Conservation (phyloP, 2,113 vertebrate species). For the Paedocypris sp. region DNA sequence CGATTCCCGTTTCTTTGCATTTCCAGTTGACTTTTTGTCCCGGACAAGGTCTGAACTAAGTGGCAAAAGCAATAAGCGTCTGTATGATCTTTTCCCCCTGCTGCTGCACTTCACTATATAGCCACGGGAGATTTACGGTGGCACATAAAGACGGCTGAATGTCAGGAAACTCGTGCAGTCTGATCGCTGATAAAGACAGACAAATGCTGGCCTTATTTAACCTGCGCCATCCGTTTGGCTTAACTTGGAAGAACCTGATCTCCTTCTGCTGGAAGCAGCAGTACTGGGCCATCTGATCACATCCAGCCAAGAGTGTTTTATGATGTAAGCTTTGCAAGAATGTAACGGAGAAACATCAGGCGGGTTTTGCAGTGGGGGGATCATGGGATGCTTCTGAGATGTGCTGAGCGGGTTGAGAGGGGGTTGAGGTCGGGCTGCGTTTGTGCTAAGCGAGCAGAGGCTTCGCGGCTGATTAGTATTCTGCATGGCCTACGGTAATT, state of each 20-base stretch:
- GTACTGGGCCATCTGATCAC: background rate
- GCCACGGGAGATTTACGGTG: background rate
- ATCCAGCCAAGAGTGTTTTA: background rate
- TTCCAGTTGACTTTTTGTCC: background rate
- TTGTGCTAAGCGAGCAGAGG: too few relatives aligned
- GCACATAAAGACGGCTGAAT: background rate
- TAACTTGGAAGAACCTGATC: constrained; percentile 1
- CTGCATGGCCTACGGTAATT: constrained; percentile 50
- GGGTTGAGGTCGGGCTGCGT: too few relatives aligned
- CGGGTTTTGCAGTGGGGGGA: too few relatives aligned
- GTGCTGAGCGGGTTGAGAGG: constrained; percentile 33
- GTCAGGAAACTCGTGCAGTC: background rate
- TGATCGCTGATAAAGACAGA: background rate
- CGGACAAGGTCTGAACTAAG: background rate
- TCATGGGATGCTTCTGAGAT: constrained; percentile 19
- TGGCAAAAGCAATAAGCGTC: too few relatives aligned
- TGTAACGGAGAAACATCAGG: background rate
- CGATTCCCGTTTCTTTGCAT: constrained; percentile 12
- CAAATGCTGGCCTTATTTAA: background rate
- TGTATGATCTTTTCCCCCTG: too few relatives aligned
- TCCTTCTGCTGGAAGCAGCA: background rate
- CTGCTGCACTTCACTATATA: constrained; percentile 15
- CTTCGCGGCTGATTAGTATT: constrained; percentile 35
- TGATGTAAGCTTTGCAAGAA: background rate
- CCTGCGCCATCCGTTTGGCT: background rate